Evolutionary conservation across 2,888 invertebrate species (phyloP).

Genomic region (Perdita meconis): DNA sequence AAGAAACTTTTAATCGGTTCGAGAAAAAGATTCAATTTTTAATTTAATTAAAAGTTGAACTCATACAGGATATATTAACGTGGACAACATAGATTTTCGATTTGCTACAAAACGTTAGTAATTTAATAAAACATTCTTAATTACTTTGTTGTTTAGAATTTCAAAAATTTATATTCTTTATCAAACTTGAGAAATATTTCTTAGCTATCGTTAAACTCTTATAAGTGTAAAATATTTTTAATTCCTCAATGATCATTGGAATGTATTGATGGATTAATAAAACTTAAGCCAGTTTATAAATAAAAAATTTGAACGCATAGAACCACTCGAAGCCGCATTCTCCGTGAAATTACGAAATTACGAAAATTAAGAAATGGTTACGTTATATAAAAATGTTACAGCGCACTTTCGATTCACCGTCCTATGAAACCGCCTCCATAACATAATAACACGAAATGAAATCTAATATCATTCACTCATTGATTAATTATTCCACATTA

Average conservation of each 20-base stretch:
- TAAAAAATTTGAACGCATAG: too few species aligned
- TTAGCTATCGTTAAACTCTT: too few species aligned
- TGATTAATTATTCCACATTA: not conserved
- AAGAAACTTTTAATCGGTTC: too few species aligned
- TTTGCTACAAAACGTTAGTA: too few species aligned
- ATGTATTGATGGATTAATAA: too few species aligned
- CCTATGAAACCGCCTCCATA: not conserved
- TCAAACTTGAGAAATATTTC: too few species aligned
- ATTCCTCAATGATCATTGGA: too few species aligned
- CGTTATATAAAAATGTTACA: slow-evolving; percentile 14
- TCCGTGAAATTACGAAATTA: not conserved
- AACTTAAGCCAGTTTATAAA: too few species aligned
- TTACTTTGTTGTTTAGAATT: too few species aligned
- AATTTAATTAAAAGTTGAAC: not conserved
- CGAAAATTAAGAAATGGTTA: slow-evolving; percentile 2
- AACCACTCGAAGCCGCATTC: not conserved
- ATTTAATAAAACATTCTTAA: too few species aligned
- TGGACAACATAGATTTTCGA: not conserved
- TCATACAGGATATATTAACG: not conserved
- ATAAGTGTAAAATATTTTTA: too few species aligned
- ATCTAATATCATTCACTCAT: not conserved
- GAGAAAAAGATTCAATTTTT: not conserved
- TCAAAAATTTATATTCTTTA: not conserved
- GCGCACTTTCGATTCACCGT: not conserved
- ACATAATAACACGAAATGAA: not conserved